Percentiles rank a stretch among this genome's conserved stretches.
Evolutionary conservation across 1,140 invertebrate species (phyloP).

Genomic region (Meteorus sp.): DNA sequence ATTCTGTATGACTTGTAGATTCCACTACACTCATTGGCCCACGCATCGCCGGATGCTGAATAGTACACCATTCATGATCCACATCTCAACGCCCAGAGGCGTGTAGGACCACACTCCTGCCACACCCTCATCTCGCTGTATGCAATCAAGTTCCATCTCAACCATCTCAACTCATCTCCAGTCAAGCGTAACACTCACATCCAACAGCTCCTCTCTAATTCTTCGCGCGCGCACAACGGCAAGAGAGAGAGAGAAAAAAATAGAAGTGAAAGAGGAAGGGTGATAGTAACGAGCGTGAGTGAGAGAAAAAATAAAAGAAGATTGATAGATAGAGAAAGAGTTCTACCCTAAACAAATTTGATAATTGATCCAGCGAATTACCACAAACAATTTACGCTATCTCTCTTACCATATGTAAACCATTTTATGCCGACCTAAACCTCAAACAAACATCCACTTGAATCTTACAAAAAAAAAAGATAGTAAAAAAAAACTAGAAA

Average conservation of each 20-base stretch:
- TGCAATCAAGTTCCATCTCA: constrained; percentile 8
- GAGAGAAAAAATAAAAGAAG: too few species aligned
- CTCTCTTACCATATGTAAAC: constrained; percentile 10
- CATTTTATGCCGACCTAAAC: background rate
- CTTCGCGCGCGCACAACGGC: background rate
- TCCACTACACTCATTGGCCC: background rate
- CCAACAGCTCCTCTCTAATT: constrained; percentile 17
- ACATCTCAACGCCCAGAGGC: constrained; percentile 9
- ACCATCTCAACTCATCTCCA: constrained; percentile 21
- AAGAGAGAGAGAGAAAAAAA: background rate
- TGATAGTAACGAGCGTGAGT: too few species aligned
- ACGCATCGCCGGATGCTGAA: background rate
- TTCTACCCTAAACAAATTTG: constrained; percentile 13
- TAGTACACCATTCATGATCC: constrained; percentile 11
- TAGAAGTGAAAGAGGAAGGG: too few species aligned
- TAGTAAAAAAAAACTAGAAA: too few species aligned
- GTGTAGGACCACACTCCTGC: background rate
- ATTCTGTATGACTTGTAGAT: background rate
- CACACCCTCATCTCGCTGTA: constrained; percentile 10
- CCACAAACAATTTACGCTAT: constrained; percentile 19
- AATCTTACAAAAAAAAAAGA: background rate
- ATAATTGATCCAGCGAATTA: constrained; percentile 16
- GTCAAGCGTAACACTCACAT: constrained; percentile 30
- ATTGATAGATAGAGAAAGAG: constrained; percentile 1
- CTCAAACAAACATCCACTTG: background rate